Evolutionary conservation across 2,888 invertebrate species (phyloP), one percentile per base, ranked within the genome.

Genomic region (Cristatella mucedo): DNA sequence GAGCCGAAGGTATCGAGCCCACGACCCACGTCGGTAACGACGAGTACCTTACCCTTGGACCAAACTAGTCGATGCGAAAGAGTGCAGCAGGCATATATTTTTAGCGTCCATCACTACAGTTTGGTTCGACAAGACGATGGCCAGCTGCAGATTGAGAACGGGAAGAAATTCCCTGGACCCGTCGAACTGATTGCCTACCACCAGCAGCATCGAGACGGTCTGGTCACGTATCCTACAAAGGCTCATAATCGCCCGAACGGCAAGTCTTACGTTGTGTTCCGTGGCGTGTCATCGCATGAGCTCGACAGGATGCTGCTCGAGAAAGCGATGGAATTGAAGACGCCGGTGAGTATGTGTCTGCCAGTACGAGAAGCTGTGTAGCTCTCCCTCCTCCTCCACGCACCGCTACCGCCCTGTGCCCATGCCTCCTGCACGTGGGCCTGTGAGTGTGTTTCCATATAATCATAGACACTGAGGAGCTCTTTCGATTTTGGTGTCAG

Each of bases 41-140:
- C n/a, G n/a, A n/a, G n/a, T n/a, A n/a, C n/a, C n/a, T n/a, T n/a
- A n/a, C n/a, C n/a, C n/a, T n/a, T n/a, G n/a, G n/a, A n/a, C n/a
- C n/a, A n/a, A n/a, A n/a, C n/a, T n/a, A n/a, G n/a, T n/a, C n/a
- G n/a, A n/a, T n/a, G n/a, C n/a, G n/a, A n/a, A n/a, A n/a, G n/a
- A n/a, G n/a, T n/a, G n/a, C n/a, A n/a, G n/a, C n/a, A n/a, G n/a
- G n/a, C n/a, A n/a, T n/a, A n/a, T n/a, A 29, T 9, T 47, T 49
- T 13, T 51, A 63, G 61, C 34, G 50, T 60, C 13, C 61, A 64
- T 44, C 65, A 66, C 46, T 66, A 66, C 52, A 55, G 55, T 36
- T 58, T 66, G 37, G 64, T 62, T 43, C 53, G 59, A 38, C 59
- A 63, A 44, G 44, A 50, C 15, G 63, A 66, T 49, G 64, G 63